Percentiles rank a stretch among this genome's conserved stretches.
Conservation (phyloP, 2,888 invertebrate species). For the Beris morrisii region DNA sequence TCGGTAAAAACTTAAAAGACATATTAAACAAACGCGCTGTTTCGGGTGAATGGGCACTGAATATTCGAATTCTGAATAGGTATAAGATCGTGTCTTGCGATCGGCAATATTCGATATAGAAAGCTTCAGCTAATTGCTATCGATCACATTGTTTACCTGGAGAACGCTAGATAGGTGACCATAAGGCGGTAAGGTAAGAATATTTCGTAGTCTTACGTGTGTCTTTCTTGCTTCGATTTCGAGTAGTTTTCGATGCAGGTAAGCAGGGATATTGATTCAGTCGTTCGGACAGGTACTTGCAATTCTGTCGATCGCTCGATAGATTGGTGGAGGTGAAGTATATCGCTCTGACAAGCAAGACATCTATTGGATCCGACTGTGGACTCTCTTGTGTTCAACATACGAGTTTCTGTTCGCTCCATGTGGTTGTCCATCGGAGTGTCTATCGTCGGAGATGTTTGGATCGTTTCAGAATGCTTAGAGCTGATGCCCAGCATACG, state of each 20-base stretch:
- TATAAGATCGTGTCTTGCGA: conserved; percentile 35
- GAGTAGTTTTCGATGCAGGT: not conserved
- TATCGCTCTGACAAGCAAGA: conserved; percentile 9
- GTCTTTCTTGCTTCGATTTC: not conserved
- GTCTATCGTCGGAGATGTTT: too few relatives aligned
- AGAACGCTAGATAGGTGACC: not conserved
- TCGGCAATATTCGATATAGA: conserved; percentile 25
- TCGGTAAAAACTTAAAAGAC: too few relatives aligned
- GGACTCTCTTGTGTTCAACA: not conserved
- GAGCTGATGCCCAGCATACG: not conserved
- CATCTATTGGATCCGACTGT: conserved; percentile 6
- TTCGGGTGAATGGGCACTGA: conserved; percentile 27
- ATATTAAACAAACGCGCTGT: not conserved
- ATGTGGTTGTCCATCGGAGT: conserved; percentile 9
- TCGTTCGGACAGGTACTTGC: conserved; percentile 12
- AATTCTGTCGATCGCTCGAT: not conserved
- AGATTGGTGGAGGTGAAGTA: not conserved
- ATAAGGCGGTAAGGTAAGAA: too few relatives aligned
- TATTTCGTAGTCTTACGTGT: too few relatives aligned
- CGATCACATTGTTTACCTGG: conserved; percentile 32
- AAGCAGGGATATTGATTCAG: conserved; percentile 16
- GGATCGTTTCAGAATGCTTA: too few relatives aligned
- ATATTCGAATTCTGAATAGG: not conserved
- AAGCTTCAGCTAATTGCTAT: conserved; percentile 34
- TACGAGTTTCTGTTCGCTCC: not conserved